Base-by-base conservation (phyloP, 2,797 vertebrate species). In the Dicrostonyx torquatus region DNA sequence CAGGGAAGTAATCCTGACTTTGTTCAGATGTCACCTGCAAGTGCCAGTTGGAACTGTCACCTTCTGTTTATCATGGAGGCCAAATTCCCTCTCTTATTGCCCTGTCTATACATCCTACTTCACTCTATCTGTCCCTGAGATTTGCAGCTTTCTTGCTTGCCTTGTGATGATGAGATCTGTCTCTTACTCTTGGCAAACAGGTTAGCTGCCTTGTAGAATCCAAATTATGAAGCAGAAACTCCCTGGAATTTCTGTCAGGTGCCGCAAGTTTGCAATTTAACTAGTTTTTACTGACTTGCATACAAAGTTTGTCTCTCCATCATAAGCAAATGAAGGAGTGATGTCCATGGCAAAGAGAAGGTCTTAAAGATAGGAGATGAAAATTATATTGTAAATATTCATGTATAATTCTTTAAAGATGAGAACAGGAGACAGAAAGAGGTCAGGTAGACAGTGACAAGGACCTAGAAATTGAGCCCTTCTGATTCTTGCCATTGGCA, bases 211-310 rank as follows among this genome's bases (percentile, higher is more conserved):
- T 58, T 77, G 43, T 31, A 91, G n/a, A 93, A 76, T 26, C 50
- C 29, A 91, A 85, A 60, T 62, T 80, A n/a, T 78, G 84, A 79
- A 94, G 85, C 11, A 83, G 91, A 48, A 93, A 73, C 53, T 66
- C 8, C 12, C 37, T 37, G 43, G 60, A 37, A 66, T 40, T 84
- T 94, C 45, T 75, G 62, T 64, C 40, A 85, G 48, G 40, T 87
- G 20, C 12, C 26, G n/a, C 75, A 50, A 18, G 43, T 34, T 91
- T 96, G 62, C 50, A 62, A 79, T 40, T 73, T 72, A 88, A 89
- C 29, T 78, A 24, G 60, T 87, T 92, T 43, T 68, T 53, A 92
- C 20, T 66, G 48, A 73, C 29, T 53, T 9, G 92, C 37, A 77
- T 45, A 83, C 37, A 26, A 7, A 8, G 15, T 29, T 26, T 45